A percentile compares a stretch with the other conserved stretches of the same genome.
phyloP scores from a whole-genome alignment of 2,888 invertebrate species.

The Drosophila affinis region DNA sequence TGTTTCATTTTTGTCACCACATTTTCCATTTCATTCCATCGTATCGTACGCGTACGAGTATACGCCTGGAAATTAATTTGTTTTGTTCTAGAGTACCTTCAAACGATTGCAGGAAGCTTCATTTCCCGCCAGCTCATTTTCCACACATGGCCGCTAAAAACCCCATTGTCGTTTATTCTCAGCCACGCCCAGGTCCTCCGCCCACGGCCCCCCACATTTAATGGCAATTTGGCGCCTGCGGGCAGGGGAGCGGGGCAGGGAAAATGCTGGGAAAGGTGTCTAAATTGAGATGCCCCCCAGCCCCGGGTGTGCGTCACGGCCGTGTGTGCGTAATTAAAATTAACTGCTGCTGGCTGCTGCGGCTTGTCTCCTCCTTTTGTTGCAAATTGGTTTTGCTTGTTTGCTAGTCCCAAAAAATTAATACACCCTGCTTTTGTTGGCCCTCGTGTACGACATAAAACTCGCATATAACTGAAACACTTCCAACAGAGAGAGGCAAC shows the following conservation, averaged over 20 bases:
- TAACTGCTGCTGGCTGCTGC: constrained; percentile 61
- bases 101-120: constrained; percentile 67
- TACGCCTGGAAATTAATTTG: constrained; percentile 72
- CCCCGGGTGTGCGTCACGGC: constrained; percentile 51
- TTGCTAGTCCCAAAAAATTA: constrained; percentile 46
- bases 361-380: constrained; percentile 19
- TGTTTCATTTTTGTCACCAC: constrained; percentile 4
- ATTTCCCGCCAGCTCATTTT: constrained; percentile 50
- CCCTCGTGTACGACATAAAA: constrained; percentile 56
- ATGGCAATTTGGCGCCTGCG: constrained; percentile 63
- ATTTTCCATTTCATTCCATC: constrained; percentile 7
- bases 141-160: constrained; percentile 55
- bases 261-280: constrained; percentile 61
- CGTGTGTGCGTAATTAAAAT: constrained; percentile 75
- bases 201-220: constrained; percentile 59
- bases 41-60: constrained; percentile 1
- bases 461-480: constrained; percentile 50
- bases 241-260: constrained; percentile 6
- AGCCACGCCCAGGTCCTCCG: constrained; percentile 32
- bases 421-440: constrained; percentile 23
- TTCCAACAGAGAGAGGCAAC: constrained; percentile 16
- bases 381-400: constrained; percentile 77
- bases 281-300: constrained; percentile 69
- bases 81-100: constrained; percentile 71
- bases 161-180: constrained; percentile 73